phyloP scores from a whole-genome alignment of 2,113 vertebrate species.

The Cebidichthys violaceus region DNA sequence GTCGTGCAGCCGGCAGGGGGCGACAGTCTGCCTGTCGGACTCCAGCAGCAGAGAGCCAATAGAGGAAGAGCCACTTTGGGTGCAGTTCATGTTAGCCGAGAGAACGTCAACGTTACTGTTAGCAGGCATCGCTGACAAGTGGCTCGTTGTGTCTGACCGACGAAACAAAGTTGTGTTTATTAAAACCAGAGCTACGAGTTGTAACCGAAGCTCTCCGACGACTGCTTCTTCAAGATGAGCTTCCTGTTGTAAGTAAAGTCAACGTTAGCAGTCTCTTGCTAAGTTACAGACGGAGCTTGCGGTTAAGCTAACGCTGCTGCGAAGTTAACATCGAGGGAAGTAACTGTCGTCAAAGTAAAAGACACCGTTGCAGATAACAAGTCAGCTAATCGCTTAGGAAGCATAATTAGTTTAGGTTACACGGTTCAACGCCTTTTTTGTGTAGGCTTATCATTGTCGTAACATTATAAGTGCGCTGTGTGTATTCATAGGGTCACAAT shows the following conservation, averaged over 20 bases:
- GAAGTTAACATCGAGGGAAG: conserved; percentile 64
- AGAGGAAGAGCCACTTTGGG: conserved; percentile 72
- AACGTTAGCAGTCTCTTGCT: background rate
- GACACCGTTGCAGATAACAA: conserved; percentile 21
- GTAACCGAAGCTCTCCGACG: conserved; percentile 16
- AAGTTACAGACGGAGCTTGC: conserved; percentile 45
- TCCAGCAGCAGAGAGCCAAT: background rate
- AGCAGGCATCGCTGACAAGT: conserved; percentile 48
- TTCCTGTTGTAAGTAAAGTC: conserved; percentile 86
- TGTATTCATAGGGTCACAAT: background rate
- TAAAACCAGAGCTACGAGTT: background rate
- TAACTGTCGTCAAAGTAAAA: conserved; percentile 44
- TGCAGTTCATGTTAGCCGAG: conserved; percentile 67
- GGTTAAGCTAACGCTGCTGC: conserved; percentile 63
- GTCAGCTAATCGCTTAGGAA: background rate
- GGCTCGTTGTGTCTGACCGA: background rate
- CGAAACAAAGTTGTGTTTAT: background rate
- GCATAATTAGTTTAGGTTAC: background rate
- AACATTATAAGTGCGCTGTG: background rate
- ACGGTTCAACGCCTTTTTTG: background rate
- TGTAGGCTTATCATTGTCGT: background rate
- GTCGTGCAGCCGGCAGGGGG: background rate
- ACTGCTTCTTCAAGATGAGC: conserved; percentile 80
- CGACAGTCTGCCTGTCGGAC: conserved; percentile 40
- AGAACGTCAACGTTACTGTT: conserved; percentile 17